Evolutionary conservation across 2,888 invertebrate species (phyloP).

Genomic region (Phyllotreta cruciferae): DNA sequence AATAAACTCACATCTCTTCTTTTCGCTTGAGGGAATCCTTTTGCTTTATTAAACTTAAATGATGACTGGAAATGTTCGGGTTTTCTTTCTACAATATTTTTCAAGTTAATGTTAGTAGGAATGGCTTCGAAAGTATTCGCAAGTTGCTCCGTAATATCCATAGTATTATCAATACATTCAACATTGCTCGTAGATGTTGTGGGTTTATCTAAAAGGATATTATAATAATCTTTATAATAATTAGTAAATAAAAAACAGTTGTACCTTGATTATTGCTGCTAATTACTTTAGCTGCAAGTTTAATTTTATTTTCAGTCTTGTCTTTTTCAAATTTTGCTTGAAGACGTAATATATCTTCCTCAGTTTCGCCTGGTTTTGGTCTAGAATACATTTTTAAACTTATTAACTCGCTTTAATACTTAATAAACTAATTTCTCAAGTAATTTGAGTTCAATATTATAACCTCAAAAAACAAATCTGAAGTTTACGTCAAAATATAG

Average conservation of each 20-base stretch:
- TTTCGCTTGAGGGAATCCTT: slow-evolving; percentile 64
- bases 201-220: slow-evolving; percentile 23
- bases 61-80: slow-evolving; percentile 34
- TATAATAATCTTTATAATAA: slow-evolving; percentile 24
- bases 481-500: too few relatives aligned
- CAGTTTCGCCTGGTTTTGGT: slow-evolving; percentile 74
- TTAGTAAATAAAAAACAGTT: neutral
- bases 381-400: slow-evolving; percentile 66
- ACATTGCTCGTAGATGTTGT: slow-evolving; percentile 12
- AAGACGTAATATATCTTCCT: slow-evolving; percentile 76
- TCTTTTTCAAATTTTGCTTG: slow-evolving; percentile 74
- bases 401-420: neutral
- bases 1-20: slow-evolving; percentile 56
- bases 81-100: slow-evolving; percentile 66
- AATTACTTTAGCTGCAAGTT: slow-evolving; percentile 70
- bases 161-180: slow-evolving; percentile 18
- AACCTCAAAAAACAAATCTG: too few relatives aligned
- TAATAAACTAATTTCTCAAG: too few relatives aligned
- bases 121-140: slow-evolving; percentile 60
- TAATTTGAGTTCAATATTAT: too few relatives aligned
- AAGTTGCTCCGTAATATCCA: slow-evolving; percentile 50
- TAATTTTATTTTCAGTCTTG: slow-evolving; percentile 64
- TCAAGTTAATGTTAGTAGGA: slow-evolving; percentile 60
- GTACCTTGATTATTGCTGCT: slow-evolving; percentile 38
- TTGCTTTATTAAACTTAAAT: slow-evolving; percentile 45